Evolutionary conservation across 1,140 invertebrate species (phyloP), one percentile per base, ranked within the genome.

Genomic region (Cherax quadricarinatus): DNA sequence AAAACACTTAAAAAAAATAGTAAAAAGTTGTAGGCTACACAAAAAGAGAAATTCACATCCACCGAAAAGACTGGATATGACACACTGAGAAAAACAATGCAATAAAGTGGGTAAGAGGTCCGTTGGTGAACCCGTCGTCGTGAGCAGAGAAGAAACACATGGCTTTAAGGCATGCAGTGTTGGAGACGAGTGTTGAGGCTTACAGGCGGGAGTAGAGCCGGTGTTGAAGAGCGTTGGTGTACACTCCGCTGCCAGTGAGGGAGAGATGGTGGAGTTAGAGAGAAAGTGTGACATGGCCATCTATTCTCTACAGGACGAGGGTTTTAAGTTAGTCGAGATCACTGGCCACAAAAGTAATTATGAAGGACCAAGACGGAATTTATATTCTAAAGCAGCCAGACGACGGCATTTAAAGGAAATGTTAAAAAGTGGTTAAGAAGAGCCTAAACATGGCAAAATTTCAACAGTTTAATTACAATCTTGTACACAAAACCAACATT

Each of bases 151-250:
- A 66, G 62, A 66, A 66, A 66, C 62, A 18, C 62, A 18, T 18
- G 12, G 62, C 53, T 9, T 18, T 48, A 60, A 60, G 83, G 7
- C 57, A 80, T 86, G 84, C 84, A 87, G 85, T 53, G 57, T 41
- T 78, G 57, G 41, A 51, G 70, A 62, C 14, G 57, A 24, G 51
- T 53, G 51, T 79, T 41, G 57, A 75, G 62, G 90, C 90, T 91
- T 91, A 91, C 90, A 91, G 90, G 90, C 90, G 90, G 49, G 90
- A 91, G 90, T 91, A 91, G 90, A 91, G 90, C 57, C 90, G 90
- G 90, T 91, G 90, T 66, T 91, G 90, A 14, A 91, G 83, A 86
- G 90, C 90, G 90, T 91, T 91, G 90, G 90, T 91, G 78, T 91
- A 91, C 83, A 86, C 90, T 84, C 90, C 90, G 90, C 90, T 91